Percentiles rank a stretch among this genome's conserved stretches.
Conservation (phyloP, 2,113 vertebrate genomes). For the Esox niger region DNA sequence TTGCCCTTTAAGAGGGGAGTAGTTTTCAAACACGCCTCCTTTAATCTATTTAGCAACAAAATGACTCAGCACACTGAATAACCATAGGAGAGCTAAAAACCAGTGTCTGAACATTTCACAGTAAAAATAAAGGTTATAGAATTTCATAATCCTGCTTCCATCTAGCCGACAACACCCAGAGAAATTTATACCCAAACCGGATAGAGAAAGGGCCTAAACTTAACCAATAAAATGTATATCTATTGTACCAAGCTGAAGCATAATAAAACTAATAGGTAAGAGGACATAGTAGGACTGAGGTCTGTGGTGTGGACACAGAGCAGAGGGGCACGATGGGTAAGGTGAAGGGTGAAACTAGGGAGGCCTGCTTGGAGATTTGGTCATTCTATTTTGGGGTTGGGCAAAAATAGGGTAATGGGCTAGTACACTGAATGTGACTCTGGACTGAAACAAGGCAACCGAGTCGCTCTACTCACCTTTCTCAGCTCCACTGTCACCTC, state of each 20-base stretch:
- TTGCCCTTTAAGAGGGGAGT: too few species aligned
- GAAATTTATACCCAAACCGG: background rate
- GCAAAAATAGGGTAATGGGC: background rate
- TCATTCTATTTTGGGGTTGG: background rate
- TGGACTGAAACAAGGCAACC: background rate
- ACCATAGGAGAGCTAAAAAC: too few species aligned
- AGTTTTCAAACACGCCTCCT: too few species aligned
- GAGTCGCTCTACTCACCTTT: constrained; percentile 73
- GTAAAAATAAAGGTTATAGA: too few species aligned
- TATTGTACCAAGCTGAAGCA: background rate
- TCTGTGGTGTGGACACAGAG: background rate
- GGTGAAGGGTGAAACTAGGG: background rate
- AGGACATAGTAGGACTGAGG: background rate
- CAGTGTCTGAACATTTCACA: too few species aligned
- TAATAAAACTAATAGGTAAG: background rate
- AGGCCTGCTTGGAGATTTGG: background rate
- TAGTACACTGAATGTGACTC: background rate
- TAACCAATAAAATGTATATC: too few species aligned
- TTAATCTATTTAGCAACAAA: too few species aligned
- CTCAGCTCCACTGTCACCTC: constrained; percentile 88
- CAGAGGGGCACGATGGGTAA: background rate
- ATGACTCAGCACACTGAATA: too few species aligned
- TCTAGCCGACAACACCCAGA: too few species aligned
- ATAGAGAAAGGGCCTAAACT: background rate
- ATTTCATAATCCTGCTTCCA: too few species aligned